Percentiles rank a stretch among this genome's conserved stretches.
Evolutionary conservation across 1,140 invertebrate genomes (phyloP).

Genomic region (Pogonomyrmex californicus): DNA sequence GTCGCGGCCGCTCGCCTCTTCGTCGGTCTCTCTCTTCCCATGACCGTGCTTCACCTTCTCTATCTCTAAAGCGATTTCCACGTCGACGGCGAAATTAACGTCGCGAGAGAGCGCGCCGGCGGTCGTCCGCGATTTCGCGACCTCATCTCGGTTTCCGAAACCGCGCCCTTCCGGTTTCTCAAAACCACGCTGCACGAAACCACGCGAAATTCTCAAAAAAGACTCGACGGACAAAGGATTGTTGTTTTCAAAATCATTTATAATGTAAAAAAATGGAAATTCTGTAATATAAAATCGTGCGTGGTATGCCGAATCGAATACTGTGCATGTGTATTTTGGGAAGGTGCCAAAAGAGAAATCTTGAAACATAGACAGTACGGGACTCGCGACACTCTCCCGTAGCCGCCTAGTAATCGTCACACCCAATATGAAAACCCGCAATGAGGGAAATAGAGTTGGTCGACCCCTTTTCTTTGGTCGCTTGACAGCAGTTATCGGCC

Average conservation of each 20-base stretch:
- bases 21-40: constrained; percentile 76
- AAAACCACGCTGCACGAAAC: neutral
- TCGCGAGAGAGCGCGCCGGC: neutral
- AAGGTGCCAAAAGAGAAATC: constrained; percentile 30
- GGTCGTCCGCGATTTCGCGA: constrained; percentile 29
- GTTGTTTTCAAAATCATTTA: constrained; percentile 1
- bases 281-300: neutral
- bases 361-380: neutral
- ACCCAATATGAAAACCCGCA: constrained; percentile 20
- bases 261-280: neutral
- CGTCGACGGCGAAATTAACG: constrained; percentile 68
- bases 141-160: constrained; percentile 9
- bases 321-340: neutral
- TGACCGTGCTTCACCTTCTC: constrained; percentile 75
- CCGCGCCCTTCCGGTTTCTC: neutral
- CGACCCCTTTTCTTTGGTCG: constrained; percentile 64
- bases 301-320: neutral
- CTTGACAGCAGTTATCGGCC: constrained; percentile 56
- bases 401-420: neutral
- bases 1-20: constrained; percentile 61
- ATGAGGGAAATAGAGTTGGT: constrained; percentile 16
- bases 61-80: constrained; percentile 58
- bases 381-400: neutral
- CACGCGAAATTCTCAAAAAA: neutral
- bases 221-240: neutral